These are phyloP conservation scores for Hypsibius dujardini DNA, from an alignment of 1,140 invertebrate species.

Conservation along the genomic window DNA sequence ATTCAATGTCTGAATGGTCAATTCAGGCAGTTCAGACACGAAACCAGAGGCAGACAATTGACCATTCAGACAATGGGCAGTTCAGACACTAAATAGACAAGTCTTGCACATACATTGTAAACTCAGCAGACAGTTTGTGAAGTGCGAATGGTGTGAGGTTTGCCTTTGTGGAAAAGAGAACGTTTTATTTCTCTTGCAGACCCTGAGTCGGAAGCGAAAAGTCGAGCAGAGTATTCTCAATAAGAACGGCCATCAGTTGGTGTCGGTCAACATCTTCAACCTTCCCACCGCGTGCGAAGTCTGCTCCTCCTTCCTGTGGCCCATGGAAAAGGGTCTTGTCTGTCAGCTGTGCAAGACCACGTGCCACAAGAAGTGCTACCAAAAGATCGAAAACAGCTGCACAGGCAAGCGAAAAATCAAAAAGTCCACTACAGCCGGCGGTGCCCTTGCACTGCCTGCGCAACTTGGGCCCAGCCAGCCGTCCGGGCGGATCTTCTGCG, in stretches of 20 bases:
- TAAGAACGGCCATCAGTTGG: slow-evolving; percentile 64
- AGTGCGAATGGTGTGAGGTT: no score
- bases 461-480: background rate
- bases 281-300: slow-evolving; percentile 90
- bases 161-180: no score
- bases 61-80: no score
- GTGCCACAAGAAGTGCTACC: slow-evolving; percentile 82
- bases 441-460: no score
- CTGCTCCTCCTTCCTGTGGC: slow-evolving; percentile 83
- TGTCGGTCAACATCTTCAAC: slow-evolving; percentile 64
- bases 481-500: slow-evolving; percentile 49
- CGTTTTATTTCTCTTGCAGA: slow-evolving; percentile 25
- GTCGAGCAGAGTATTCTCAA: slow-evolving; percentile 48
- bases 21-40: no score
- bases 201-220: slow-evolving; percentile 24
- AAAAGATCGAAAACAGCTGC: slow-evolving; percentile 37
- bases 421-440: background rate
- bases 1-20: no score
- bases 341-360: slow-evolving; percentile 66
- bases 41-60: no score
- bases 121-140: no score
- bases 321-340: slow-evolving; percentile 69
- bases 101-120: no score
- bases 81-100: no score
- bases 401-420: background rate